A percentile compares a stretch with the other conserved stretches of the same genome.
These are phyloP conservation scores for Drosophila flavopinicola DNA, from an alignment of 2,888 invertebrate genomes.

Conservation along the genomic window DNA sequence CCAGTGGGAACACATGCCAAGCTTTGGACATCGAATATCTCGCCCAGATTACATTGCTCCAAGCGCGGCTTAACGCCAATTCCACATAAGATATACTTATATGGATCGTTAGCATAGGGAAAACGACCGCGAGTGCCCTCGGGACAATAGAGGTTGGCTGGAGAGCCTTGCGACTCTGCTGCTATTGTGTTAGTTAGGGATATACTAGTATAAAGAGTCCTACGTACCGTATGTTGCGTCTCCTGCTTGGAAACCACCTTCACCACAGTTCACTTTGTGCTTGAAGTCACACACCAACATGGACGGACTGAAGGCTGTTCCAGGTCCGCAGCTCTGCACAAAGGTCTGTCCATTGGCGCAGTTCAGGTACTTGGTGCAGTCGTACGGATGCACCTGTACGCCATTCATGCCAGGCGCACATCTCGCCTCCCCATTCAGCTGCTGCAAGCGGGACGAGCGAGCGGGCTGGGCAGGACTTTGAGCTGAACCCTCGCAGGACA, in stretches of 20 bases:
- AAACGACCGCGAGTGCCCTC: slow-evolving; percentile 84
- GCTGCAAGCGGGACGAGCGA: slow-evolving; percentile 34
- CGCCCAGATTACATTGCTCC: slow-evolving; percentile 87
- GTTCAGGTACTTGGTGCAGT: slow-evolving; percentile 87
- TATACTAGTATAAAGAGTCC: neutral
- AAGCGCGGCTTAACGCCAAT: slow-evolving; percentile 85
- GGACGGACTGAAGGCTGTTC: slow-evolving; percentile 87
- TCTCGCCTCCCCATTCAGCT: slow-evolving; percentile 26
- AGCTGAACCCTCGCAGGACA: slow-evolving; percentile 84
- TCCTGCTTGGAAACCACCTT: slow-evolving; percentile 32
- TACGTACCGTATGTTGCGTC: slow-evolving; percentile 53
- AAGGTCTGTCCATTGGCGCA: slow-evolving; percentile 87
- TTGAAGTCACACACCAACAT: slow-evolving; percentile 87
- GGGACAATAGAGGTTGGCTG: slow-evolving; percentile 81
- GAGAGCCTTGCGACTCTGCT: slow-evolving; percentile 33
- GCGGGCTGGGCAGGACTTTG: slow-evolving; percentile 16
- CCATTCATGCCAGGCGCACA: slow-evolving; percentile 86
- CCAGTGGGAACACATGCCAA: slow-evolving; percentile 85
- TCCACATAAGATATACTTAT: slow-evolving; percentile 87
- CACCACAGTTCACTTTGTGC: slow-evolving; percentile 85
- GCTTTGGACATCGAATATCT: slow-evolving; percentile 86
- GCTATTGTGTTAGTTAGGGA: slow-evolving; percentile 47
- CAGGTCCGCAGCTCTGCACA: slow-evolving; percentile 87
- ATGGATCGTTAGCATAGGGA: slow-evolving; percentile 86
- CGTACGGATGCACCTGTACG: slow-evolving; percentile 86